Evolutionary conservation across 2,888 invertebrate genomes (phyloP).

Genomic region (Machimus rusticus): DNA sequence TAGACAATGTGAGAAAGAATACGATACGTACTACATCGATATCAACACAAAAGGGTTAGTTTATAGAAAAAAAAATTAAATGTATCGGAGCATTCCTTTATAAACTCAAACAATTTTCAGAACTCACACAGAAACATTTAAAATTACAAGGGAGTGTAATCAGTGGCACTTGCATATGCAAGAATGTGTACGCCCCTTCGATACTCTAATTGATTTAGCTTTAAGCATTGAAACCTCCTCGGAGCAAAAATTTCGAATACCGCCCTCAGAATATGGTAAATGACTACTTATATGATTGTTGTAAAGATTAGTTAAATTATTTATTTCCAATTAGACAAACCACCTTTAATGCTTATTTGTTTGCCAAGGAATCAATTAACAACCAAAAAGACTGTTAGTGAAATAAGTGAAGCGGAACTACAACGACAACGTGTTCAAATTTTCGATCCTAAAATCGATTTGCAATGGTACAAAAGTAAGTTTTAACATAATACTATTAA

Average conservation of each 20-base stretch:
- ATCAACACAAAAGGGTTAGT: slow-evolving; percentile 77
- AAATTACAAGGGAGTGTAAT: slow-evolving; percentile 61
- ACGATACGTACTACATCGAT: slow-evolving; percentile 82
- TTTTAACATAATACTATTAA: not conserved
- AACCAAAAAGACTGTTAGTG: slow-evolving; percentile 59
- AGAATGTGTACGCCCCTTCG: slow-evolving; percentile 52
- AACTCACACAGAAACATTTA: slow-evolving; percentile 74
- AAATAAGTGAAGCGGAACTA: slow-evolving; percentile 58
- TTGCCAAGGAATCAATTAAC: slow-evolving; percentile 60
- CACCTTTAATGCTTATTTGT: slow-evolving; percentile 59
- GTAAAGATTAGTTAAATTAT: slow-evolving; percentile 16
- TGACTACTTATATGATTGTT: slow-evolving; percentile 10
- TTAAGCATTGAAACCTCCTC: slow-evolving; percentile 56
- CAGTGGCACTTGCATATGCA: slow-evolving; percentile 58
- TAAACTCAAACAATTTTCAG: slow-evolving; percentile 58
- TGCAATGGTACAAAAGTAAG: slow-evolving; percentile 60
- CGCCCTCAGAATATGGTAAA: slow-evolving; percentile 86
- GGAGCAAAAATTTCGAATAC: slow-evolving; percentile 67
- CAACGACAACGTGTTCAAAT: slow-evolving; percentile 59
- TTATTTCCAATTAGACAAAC: slow-evolving; percentile 53
- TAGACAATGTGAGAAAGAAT: slow-evolving; percentile 81
- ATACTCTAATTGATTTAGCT: slow-evolving; percentile 57
- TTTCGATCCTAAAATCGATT: slow-evolving; percentile 59
- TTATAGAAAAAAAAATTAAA: not conserved
- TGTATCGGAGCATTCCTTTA: not conserved